Evolutionary conservation across 2,888 invertebrate genomes (phyloP), one percentile per base, ranked within the genome.

Genomic region (Drosophila differens): DNA sequence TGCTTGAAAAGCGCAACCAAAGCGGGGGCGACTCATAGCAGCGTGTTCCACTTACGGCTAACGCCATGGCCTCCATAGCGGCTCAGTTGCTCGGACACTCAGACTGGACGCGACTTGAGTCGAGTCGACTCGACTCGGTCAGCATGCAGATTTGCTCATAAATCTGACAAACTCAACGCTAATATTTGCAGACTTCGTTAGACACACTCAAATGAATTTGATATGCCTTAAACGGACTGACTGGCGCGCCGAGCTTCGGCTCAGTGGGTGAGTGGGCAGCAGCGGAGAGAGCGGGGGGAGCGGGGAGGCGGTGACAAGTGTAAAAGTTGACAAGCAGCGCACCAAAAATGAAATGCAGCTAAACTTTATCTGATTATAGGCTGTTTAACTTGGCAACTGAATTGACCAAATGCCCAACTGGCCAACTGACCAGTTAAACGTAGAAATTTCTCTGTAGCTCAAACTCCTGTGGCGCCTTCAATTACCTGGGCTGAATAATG

Each of bases 181-280:
- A 89, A 90, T 89, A 90, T 89, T 89, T 90, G 88, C 90, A 85
- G 83, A 86, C 89, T 89, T 90, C 90, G 89, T 89, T 89, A 89
- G 88, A 86, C 88, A 90, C 88, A 85, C 85, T 88, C 87, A 89
- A 89, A 85, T 88, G 85, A 75, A 90, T 90, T 89, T 89, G 88
- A 89, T 89, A 90, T 89, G 88, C 86, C 90, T 90, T 90, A 89
- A 90, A 89, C 85, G 86, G 87, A 74, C 79, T 82, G 82, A 60
- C 77, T 75, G 53, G 70, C 63, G 28, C 30, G 53, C 55, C 44
- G 62, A 53, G 52, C 63, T 19, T 33, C 28, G 70, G n/a, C 32
- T 44, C 58, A 58, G 32, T 44, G 58, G 44, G 58, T 44, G 44
- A 44, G 32, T 44, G 44, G 44, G 14, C 14, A 39, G 30, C 25